Conservation (phyloP, 2,888 invertebrate species). For the Patella pellucida region DNA sequence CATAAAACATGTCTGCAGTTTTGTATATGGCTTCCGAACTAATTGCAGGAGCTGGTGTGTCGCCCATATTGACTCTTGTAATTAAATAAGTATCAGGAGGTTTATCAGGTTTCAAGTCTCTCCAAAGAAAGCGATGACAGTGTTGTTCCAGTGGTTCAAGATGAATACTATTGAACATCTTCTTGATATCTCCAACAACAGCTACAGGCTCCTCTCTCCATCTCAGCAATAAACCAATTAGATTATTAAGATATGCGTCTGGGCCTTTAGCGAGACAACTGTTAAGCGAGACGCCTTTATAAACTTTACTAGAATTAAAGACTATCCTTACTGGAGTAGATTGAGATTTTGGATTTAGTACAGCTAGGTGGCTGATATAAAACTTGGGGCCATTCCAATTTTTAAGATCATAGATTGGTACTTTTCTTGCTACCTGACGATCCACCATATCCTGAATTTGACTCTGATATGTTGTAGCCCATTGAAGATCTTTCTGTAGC, state of each 20-base stretch:
- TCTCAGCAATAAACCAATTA: conserved; percentile 13
- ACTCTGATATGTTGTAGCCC: background rate
- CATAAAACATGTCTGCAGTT: conserved; percentile 13
- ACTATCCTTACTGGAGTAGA: conserved; percentile 18
- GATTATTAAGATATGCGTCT: conserved; percentile 15
- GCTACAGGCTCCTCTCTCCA: conserved; percentile 9
- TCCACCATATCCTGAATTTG: conserved; percentile 16
- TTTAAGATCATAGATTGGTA: background rate
- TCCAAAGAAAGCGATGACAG: conserved; percentile 18
- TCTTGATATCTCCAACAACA: conserved; percentile 19
- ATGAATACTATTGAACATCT: conserved; percentile 17
- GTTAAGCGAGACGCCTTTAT: conserved; percentile 9
- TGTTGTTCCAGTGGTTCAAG: conserved; percentile 14
- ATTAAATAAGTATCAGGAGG: conserved; percentile 14
- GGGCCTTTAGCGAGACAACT: conserved; percentile 17
- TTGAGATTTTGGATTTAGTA: conserved; percentile 17
- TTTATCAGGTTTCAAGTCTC: conserved; percentile 5
- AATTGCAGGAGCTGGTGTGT: conserved; percentile 16
- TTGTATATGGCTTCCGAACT: conserved; percentile 17
- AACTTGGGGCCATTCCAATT: conserved; percentile 14
- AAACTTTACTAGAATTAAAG: conserved; percentile 9
- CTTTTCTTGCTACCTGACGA: conserved; percentile 10
- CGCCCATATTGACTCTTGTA: conserved; percentile 14
- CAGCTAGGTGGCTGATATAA: background rate
- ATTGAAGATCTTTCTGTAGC: background rate